These are phyloP conservation scores for Odontamblyopus lacepedii DNA, from an alignment of 2,797 vertebrate species.

Conservation along the genomic window DNA sequence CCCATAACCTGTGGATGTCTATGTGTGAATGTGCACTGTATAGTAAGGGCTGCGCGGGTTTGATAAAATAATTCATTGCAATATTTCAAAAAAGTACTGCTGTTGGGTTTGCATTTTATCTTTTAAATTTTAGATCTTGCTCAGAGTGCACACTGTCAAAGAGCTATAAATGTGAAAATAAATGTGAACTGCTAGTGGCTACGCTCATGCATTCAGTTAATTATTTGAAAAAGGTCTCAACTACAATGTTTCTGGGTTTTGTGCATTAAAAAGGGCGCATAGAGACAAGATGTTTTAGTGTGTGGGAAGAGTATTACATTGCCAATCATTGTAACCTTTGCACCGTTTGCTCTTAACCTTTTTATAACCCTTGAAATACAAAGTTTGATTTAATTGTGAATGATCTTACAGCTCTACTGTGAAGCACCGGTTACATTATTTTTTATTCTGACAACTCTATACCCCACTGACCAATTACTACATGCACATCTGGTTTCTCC, in stretches of 20 bases:
- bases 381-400: too few relatives aligned
- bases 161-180: background rate
- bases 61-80: background rate
- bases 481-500: too few relatives aligned
- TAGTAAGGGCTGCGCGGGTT: background rate
- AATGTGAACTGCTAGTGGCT: background rate
- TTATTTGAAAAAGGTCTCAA: background rate
- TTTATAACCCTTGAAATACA: too few relatives aligned
- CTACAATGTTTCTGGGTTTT: background rate
- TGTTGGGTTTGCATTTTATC: background rate
- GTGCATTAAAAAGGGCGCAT: background rate
- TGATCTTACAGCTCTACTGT: too few relatives aligned
- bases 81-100: background rate
- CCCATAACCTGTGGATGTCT: background rate
- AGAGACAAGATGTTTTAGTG: background rate
- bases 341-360: too few relatives aligned
- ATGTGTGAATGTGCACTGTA: background rate
- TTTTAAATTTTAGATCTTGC: background rate
- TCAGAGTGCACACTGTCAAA: background rate
- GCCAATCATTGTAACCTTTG: too few relatives aligned
- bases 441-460: too few relatives aligned
- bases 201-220: background rate
- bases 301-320: background rate
- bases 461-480: too few relatives aligned
- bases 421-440: too few relatives aligned